Evolutionary conservation across 2,113 vertebrate species (phyloP), one percentile per base, ranked within the genome.

Genomic region (Albula glossodonta): DNA sequence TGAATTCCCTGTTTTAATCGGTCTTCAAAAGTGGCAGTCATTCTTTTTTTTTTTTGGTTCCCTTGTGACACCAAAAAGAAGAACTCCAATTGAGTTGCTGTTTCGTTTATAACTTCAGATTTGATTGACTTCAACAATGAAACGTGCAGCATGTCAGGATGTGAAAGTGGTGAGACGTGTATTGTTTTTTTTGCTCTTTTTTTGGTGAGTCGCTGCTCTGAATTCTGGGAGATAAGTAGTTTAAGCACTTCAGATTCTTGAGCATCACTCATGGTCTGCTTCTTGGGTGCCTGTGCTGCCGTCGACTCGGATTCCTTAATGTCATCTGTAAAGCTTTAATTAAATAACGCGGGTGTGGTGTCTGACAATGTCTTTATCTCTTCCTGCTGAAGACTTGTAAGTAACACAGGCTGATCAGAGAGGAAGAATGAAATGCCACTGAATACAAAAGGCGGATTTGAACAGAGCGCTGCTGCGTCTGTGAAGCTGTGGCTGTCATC

Each of bases 291-390:
- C 87, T 90, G 88, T 80, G 80, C 81, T 57, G 57, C 82, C 85
- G 89, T 86, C 89, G 84, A 89, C 60, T 53, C 66, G 17, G n/a
- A 84, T 92, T 89, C 89, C 87, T 91, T 93, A 92, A 92, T 89
- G 91, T 92, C 91, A 90, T 89, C 85, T 87, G 87, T 88, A 90
- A 87, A 88, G 88, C 92, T 89, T 90, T 92, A 92, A 94, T 95
- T 94, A 91, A 93, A 90, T 87, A 92, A 56, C 84, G 87, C n/a
- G 90, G 91, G 89, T 88, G 89, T 90, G 85, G 90, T 90, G 80
- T 85, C 87, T 91, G 91, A 91, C 92, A 90, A 89, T 88, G 5
- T 86, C 83, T 92, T 92, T 91, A 93, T 92, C 91, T 90, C 89
- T 80, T 83, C 84, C 86, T 84, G 88, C 87, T 79, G 82, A 41